Conservation (phyloP, 2,797 vertebrate species). For the Kryptopterus vitreolus region DNA sequence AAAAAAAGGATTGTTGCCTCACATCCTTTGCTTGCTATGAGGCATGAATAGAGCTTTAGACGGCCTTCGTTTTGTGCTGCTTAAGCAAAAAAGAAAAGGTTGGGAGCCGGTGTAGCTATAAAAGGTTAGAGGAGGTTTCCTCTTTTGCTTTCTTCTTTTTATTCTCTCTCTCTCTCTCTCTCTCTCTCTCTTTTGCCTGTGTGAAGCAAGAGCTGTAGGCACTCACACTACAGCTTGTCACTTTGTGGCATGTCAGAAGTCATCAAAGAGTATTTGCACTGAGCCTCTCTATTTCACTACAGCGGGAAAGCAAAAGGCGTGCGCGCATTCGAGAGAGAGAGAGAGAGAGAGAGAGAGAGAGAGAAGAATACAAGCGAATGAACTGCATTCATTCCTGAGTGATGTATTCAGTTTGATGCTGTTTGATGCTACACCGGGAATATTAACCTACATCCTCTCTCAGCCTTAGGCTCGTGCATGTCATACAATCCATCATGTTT, state of each 20-base stretch:
- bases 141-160: not conserved
- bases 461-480: not conserved
- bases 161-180: not conserved
- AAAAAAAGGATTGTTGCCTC: not conserved
- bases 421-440: constrained; percentile 23
- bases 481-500: constrained; percentile 27
- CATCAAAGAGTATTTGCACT: constrained; percentile 23
- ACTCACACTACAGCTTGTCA: constrained; percentile 28
- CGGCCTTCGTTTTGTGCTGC: not conserved
- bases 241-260: constrained; percentile 32
- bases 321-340: constrained; percentile 28
- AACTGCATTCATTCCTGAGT: constrained; percentile 7
- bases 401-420: constrained; percentile 8
- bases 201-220: constrained; percentile 27
- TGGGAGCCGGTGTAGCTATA: not conserved
- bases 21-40: not conserved
- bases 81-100: not conserved
- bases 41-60: not conserved
- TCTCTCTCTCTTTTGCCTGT: not conserved
- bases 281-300: constrained; percentile 37
- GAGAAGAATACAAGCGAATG: not conserved
- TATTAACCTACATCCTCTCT: constrained; percentile 15
- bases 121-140: constrained; percentile 10
- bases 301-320: constrained; percentile 43
- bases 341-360: not conserved